phyloP scores from a whole-genome alignment of 2,888 invertebrate genomes.

The Steinernema carpocapsae region DNA sequence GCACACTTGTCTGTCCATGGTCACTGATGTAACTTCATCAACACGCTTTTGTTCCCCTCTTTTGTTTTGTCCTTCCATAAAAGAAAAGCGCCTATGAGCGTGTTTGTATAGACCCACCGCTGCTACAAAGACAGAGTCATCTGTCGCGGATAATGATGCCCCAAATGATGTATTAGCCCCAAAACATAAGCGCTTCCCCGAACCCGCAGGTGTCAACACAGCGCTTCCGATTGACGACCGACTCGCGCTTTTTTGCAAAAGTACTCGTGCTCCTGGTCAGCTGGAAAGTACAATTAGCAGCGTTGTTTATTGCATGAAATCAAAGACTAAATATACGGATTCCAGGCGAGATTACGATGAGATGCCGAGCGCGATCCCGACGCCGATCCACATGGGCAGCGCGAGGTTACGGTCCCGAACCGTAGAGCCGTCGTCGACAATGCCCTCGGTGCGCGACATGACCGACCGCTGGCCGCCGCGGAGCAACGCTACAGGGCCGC shows the following conservation, averaged over 20 bases:
- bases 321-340: not conserved
- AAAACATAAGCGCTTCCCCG: too few species aligned
- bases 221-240: too few species aligned
- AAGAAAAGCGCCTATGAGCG: not conserved
- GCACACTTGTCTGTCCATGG: not conserved
- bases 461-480: slow-evolving; percentile 24
- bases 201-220: too few species aligned
- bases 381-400: not conserved
- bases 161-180: too few species aligned
- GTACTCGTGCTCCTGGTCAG: too few species aligned
- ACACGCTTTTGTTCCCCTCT: slow-evolving; percentile 25
- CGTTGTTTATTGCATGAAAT: not conserved
- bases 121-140: not conserved
- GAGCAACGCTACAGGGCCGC: slow-evolving; percentile 24
- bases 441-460: slow-evolving; percentile 6
- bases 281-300: not conserved
- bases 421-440: not conserved
- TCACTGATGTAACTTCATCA: slow-evolving; percentile 21
- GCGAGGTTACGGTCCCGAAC: slow-evolving; percentile 16
- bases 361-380: slow-evolving; percentile 13
- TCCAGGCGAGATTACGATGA: slow-evolving; percentile 26
- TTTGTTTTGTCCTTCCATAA: slow-evolving; percentile 3
- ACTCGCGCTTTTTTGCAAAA: too few species aligned
- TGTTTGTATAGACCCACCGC: slow-evolving; percentile 3
- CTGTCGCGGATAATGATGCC: not conserved